A percentile compares a stretch with the other conserved stretches of the same genome.
Evolutionary conservation across 1,140 invertebrate species (phyloP).

Genomic region (Euglossa dilemma): DNA sequence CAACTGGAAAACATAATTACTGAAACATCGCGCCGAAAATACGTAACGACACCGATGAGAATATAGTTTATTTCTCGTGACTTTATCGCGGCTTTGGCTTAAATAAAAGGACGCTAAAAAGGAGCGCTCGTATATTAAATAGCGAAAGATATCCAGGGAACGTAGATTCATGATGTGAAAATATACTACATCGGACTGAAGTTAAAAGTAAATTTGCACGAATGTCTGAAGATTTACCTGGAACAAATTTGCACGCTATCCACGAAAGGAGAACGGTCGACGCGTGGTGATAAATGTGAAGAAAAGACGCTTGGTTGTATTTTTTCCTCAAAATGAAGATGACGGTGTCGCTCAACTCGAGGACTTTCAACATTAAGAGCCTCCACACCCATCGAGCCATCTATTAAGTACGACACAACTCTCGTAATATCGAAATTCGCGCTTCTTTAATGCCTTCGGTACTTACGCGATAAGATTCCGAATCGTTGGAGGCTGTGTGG

Average conservation of each 20-base stretch:
- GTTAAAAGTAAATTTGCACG: not conserved
- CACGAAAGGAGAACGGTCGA: conserved; percentile 87
- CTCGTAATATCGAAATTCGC: not conserved
- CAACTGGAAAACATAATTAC: too few species aligned
- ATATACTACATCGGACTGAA: not conserved
- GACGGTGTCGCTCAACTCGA: conserved; percentile 82
- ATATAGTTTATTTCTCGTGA: too few species aligned
- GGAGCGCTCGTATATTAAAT: too few species aligned
- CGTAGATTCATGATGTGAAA: not conserved
- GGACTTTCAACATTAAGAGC: conserved; percentile 80
- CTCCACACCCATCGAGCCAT: conserved; percentile 81
- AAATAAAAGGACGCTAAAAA: not conserved
- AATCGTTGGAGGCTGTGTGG: conserved; percentile 72
- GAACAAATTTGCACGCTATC: conserved; percentile 86
- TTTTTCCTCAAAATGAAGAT: conserved; percentile 90
- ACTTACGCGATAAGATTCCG: conserved; percentile 76
- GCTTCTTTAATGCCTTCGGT: not conserved
- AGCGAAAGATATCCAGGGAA: too few species aligned
- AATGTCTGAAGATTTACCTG: conserved; percentile 79
- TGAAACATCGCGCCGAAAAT: too few species aligned
- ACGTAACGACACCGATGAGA: too few species aligned
- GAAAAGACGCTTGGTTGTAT: conserved; percentile 87
- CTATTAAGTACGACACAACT: conserved; percentile 33
- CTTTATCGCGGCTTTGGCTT: too few species aligned
- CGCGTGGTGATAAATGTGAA: conserved; percentile 89